phyloP scores from a whole-genome alignment of 2,888 invertebrate species.

The Dexiosoma caninum region DNA sequence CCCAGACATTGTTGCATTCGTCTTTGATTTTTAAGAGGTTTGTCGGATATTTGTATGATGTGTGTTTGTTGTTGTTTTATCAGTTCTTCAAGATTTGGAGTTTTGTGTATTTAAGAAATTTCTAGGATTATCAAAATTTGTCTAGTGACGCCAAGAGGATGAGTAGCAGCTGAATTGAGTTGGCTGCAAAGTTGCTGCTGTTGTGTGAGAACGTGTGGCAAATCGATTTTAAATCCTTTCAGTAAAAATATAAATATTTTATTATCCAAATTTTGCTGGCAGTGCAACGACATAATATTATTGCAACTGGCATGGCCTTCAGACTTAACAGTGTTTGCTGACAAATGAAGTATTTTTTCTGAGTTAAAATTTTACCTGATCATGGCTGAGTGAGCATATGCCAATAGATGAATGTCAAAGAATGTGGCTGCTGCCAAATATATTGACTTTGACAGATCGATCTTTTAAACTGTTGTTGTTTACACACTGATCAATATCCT shows the following conservation, averaged over 20 bases:
- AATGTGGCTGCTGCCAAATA: too few species aligned
- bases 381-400: too few species aligned
- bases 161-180: background rate
- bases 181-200: background rate
- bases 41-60: background rate
- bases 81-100: background rate
- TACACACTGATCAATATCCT: too few species aligned
- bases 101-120: constrained; percentile 14
- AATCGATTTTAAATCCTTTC: constrained; percentile 44
- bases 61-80: constrained; percentile 27
- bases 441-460: too few species aligned
- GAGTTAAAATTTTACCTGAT: too few species aligned
- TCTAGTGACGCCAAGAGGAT: constrained; percentile 30
- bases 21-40: constrained; percentile 1
- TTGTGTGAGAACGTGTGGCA: constrained; percentile 25
- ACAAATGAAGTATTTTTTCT: too few species aligned
- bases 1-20: background rate
- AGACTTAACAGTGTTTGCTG: too few species aligned
- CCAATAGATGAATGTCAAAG: too few species aligned
- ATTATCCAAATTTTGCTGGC: too few species aligned
- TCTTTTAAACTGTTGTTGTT: too few species aligned
- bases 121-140: background rate
- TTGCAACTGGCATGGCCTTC: too few species aligned
- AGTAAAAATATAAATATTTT: background rate
- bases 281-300: too few species aligned